Evolutionary conservation across 2,113 vertebrate genomes (phyloP).

Genomic region (Pavo muticus): DNA sequence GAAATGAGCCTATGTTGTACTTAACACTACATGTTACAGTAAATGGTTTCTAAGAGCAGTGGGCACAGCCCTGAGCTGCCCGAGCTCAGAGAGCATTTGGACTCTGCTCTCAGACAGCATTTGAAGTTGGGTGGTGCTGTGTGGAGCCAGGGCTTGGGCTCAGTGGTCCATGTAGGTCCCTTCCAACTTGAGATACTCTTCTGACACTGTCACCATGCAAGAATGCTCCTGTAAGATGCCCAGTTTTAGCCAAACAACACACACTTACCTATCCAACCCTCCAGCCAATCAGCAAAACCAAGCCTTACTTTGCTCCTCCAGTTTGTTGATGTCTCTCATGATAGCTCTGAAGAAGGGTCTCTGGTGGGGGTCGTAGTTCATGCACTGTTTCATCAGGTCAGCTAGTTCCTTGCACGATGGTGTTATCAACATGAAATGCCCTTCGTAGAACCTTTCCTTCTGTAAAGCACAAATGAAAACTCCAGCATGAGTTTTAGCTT

Average conservation of each 20-base stretch:
- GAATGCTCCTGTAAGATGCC: neutral
- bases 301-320: constrained; percentile 89
- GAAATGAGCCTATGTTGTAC: neutral
- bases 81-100: neutral
- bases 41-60: neutral
- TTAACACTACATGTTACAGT: no score
- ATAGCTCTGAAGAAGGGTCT: constrained; percentile 97
- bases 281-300: fast-evolving
- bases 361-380: constrained; percentile 96
- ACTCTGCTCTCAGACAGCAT: neutral
- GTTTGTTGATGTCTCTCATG: constrained; percentile 93
- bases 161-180: neutral
- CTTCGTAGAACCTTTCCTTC: constrained; percentile 96
- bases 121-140: neutral
- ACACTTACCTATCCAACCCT: neutral
- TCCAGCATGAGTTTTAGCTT: neutral
- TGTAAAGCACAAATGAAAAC: constrained; percentile 59
- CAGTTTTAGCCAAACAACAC: neutral
- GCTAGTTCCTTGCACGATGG: constrained; percentile 93
- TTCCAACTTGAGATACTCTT: neutral
- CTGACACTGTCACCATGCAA: neutral
- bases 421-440: constrained; percentile 86
- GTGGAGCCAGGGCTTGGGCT: neutral
- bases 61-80: neutral
- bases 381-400: constrained; percentile 95